These are phyloP conservation scores for Goniozus legneri DNA, from an alignment of 1,140 invertebrate species.

Conservation along the genomic window DNA sequence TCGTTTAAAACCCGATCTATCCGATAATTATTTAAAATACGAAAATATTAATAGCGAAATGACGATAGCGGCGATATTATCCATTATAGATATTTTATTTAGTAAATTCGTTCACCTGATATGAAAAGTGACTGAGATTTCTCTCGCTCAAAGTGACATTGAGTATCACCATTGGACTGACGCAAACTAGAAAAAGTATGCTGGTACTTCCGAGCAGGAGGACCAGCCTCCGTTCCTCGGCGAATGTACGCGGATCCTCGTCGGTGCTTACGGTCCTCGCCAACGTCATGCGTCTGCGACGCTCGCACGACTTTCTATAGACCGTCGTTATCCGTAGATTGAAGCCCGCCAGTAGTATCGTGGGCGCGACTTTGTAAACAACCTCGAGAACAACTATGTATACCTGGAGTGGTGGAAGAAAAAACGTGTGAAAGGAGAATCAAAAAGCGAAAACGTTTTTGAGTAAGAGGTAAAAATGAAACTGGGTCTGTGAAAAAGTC, in stretches of 20 bases:
- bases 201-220: slow-evolving; percentile 70
- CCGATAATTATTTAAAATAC: too few relatives aligned
- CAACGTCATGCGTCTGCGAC: slow-evolving; percentile 62
- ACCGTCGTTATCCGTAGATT: slow-evolving; percentile 70
- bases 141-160: slow-evolving; percentile 66
- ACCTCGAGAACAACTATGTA: slow-evolving; percentile 66
- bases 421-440: not conserved
- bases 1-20: too few relatives aligned
- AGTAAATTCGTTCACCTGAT: slow-evolving; percentile 65
- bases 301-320: slow-evolving; percentile 64
- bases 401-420: slow-evolving; percentile 38
- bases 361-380: slow-evolving; percentile 67
- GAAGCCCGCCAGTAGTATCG: slow-evolving; percentile 63
- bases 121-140: slow-evolving; percentile 61
- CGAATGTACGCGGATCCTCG: slow-evolving; percentile 64
- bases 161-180: slow-evolving; percentile 73
- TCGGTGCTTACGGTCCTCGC: slow-evolving; percentile 57
- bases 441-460: too few relatives aligned
- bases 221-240: slow-evolving; percentile 68
- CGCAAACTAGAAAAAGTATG: slow-evolving; percentile 70
- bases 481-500: too few relatives aligned
- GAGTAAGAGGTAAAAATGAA: too few relatives aligned
- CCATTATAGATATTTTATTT: too few relatives aligned
- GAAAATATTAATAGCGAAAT: too few relatives aligned
- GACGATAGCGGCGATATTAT: too few relatives aligned